Evolutionary conservation across 2,888 invertebrate genomes (phyloP), one percentile per base, ranked within the genome.

Genomic region (Yponomeuta plumbellus): DNA sequence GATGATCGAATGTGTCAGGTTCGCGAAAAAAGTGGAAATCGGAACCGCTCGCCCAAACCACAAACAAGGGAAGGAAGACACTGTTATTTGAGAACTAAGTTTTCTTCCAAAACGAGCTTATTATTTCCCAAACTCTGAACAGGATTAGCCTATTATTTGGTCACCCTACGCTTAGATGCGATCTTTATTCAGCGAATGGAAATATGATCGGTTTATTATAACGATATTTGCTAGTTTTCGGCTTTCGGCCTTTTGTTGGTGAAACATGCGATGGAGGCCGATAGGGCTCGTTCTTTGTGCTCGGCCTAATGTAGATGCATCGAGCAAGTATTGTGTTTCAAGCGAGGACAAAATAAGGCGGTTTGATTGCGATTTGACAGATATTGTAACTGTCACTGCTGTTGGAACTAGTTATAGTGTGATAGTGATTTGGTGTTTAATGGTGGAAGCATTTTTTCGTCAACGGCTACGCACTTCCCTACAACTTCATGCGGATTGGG

Each of bases 151-250:
- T 81, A 82, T 85, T 84, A 85, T 85, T 85, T 80, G 83, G 82
- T 81, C 84, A 80, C 87, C 85, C 84, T 75, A 77, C 67, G 73
- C 70, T 64, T n/a, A 76, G 85, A 85, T 85, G 74, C 66, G 73
- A 86, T 87, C 85, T 74, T 66, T 69, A 73, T 78, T 74, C 72
- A 75, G 13, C 63, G 69, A 68, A 68, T 72, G 68, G 88, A 85
- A 88, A 89, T 81, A 83, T 80, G 88, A 89, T 87, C 80, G 73
- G 75, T 82, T 88, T 86, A 85, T 89, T 89, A 88, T 88, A 87
- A 86, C 86, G 87, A 88, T 89, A 89, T 88, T 86, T 80, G 83
- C 81, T 82, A 83, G 80, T 82, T 84, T 77, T 81, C 75, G 70
- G 72, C 73, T 67, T 77, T 83, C 82, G 83, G 70, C 73, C 72